A percentile compares a stretch with the other conserved stretches of the same genome.
These are phyloP conservation scores for Odontothrips loti DNA, from an alignment of 2,888 invertebrate species.

Conservation along the genomic window DNA sequence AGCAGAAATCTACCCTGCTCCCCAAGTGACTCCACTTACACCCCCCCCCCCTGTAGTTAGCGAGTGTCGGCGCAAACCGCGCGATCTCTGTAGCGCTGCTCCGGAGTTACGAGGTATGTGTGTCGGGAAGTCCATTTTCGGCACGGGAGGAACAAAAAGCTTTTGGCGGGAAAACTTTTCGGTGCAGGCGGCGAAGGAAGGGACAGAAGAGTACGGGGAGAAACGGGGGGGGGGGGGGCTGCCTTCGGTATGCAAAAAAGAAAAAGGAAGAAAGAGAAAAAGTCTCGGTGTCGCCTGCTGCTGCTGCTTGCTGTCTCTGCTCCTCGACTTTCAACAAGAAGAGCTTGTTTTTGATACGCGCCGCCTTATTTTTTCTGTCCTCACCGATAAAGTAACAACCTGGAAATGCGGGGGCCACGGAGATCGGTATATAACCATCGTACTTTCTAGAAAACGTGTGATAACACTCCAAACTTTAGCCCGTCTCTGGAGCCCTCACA, in stretches of 20 bases:
- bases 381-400: neutral
- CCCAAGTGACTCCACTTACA: no score
- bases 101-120: constrained; percentile 8
- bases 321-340: no score
- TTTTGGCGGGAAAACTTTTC: neutral
- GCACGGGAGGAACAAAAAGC: neutral
- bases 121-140: constrained; percentile 7
- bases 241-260: neutral
- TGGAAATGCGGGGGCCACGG: no score
- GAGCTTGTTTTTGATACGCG: neutral
- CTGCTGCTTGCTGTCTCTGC: no score
- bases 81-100: no score
- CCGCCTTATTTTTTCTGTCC: neutral
- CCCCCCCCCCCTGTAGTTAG: no score
- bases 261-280: neutral
- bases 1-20: no score
- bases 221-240: neutral
- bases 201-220: neutral
- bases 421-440: no score
- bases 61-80: no score
- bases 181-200: neutral
- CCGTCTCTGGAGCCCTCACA: no score
- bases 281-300: neutral
- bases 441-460: no score
- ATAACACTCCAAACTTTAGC: no score